These are phyloP conservation scores for Cichladusa arquata DNA, from an alignment of 2,113 vertebrate species.

Conservation along the genomic window DNA sequence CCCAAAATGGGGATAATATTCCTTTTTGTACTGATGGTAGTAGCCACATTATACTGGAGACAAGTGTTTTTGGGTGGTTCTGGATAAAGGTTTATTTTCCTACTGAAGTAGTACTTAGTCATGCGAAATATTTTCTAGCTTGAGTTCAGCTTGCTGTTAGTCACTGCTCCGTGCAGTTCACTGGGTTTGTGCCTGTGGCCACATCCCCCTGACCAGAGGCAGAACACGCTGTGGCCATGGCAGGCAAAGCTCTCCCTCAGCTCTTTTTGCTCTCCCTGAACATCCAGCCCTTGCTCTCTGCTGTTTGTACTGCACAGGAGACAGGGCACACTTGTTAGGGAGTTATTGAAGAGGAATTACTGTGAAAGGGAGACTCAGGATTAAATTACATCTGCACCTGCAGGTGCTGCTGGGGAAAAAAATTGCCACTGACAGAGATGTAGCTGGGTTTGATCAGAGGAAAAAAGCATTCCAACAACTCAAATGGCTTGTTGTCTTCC, in stretches of 20 bases:
- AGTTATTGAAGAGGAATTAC: neutral
- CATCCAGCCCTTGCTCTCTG: accelerated
- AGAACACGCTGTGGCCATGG: accelerated
- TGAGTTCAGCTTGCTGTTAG: neutral
- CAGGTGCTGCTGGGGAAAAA: neutral
- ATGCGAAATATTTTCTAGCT: neutral
- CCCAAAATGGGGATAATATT: neutral
- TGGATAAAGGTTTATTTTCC: constrained; percentile 47
- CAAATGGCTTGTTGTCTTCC: neutral
- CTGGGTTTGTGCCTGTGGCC: neutral
- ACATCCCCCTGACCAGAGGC: neutral
- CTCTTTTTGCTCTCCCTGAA: neutral
- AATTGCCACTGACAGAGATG: neutral
- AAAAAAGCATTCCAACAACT: neutral
- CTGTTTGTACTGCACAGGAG: neutral
- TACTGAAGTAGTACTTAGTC: constrained; percentile 34
- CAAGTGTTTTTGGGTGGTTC: neutral
- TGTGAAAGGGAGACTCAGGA: neutral
- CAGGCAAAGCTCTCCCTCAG: neutral
- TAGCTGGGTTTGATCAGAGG: neutral
- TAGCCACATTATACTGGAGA: neutral
- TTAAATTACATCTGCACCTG: neutral
- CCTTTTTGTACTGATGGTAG: neutral
- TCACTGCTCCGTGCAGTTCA: neutral
- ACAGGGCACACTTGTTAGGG: neutral